Evolutionary conservation across 2,888 invertebrate species (phyloP).

Genomic region (Torymus texanus): DNA sequence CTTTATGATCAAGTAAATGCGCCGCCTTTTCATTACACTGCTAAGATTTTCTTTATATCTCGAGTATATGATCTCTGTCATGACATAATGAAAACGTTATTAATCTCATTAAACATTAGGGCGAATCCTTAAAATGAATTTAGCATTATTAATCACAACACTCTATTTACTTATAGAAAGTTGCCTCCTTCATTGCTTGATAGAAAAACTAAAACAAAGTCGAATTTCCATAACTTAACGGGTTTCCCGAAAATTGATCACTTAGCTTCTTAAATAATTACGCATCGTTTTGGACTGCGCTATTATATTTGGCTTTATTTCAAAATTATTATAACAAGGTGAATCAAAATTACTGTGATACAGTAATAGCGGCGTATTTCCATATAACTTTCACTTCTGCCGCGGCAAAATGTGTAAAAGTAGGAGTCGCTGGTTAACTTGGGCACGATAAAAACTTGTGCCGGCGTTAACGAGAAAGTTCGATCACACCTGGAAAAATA

Average conservation of each 20-base stretch:
- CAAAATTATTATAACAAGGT: constrained; percentile 14
- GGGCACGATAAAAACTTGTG: constrained; percentile 5
- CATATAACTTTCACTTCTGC: constrained; percentile 33
- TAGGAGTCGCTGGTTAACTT: neutral
- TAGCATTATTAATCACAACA: no score
- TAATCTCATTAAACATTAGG: neutral
- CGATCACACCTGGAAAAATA: constrained; percentile 26
- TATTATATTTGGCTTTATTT: constrained; percentile 5
- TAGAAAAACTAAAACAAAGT: no score
- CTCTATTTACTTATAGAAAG: no score
- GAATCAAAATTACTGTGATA: constrained; percentile 8
- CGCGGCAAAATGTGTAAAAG: neutral
- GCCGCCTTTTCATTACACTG: no score
- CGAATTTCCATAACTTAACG: no score
- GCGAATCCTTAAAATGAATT: no score
- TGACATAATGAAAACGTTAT: neutral
- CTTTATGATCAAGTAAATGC: neutral
- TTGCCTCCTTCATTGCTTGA: no score
- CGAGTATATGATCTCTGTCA: no score
- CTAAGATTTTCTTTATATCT: no score
- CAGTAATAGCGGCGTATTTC: constrained; percentile 10
- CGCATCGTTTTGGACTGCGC: neutral
- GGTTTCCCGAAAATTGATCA: neutral
- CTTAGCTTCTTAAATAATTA: neutral
- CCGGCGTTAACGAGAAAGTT: constrained; percentile 30